Percentiles rank a stretch among this genome's conserved stretches.
phyloP scores from a whole-genome alignment of 2,888 invertebrate species.

The Cyaniris semiargus region DNA sequence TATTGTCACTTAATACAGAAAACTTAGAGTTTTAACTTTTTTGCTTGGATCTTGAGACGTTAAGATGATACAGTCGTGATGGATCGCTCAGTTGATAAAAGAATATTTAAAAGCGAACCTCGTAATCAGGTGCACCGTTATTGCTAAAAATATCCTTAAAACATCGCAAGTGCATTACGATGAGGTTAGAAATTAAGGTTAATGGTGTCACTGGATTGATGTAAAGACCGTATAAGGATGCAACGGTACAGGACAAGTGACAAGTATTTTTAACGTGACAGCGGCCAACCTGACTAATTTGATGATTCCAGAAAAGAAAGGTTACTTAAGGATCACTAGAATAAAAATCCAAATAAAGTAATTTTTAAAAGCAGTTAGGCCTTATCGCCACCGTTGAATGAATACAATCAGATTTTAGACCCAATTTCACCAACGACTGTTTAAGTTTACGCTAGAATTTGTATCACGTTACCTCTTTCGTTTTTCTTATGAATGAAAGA shows the following conservation, averaged over 20 bases:
- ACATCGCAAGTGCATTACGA: not conserved
- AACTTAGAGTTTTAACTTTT: not conserved
- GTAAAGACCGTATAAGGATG: not conserved
- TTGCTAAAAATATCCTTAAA: slow-evolving; percentile 25
- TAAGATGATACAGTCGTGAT: not conserved
- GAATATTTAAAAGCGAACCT: slow-evolving; percentile 26
- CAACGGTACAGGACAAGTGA: not conserved
- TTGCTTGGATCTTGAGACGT: not conserved
- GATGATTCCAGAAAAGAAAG: not conserved
- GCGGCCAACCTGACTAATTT: not conserved
- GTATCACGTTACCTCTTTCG: too few relatives aligned
- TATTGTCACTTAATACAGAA: not conserved
- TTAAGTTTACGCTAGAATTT: too few relatives aligned
- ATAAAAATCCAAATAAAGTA: too few relatives aligned
- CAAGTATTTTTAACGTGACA: not conserved
- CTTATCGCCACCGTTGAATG: too few relatives aligned
- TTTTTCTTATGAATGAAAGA: too few relatives aligned
- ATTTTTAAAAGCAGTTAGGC: too few relatives aligned
- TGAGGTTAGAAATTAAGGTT: slow-evolving; percentile 11
- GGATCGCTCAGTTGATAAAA: slow-evolving; percentile 22
- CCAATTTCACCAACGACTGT: too few relatives aligned
- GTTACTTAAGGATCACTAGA: not conserved
- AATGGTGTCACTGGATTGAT: slow-evolving; percentile 9
- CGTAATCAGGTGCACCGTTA: slow-evolving; percentile 26
- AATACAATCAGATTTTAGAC: too few relatives aligned